Evolutionary conservation across 2,888 invertebrate genomes (phyloP).

Genomic region (Gibbula magus): DNA sequence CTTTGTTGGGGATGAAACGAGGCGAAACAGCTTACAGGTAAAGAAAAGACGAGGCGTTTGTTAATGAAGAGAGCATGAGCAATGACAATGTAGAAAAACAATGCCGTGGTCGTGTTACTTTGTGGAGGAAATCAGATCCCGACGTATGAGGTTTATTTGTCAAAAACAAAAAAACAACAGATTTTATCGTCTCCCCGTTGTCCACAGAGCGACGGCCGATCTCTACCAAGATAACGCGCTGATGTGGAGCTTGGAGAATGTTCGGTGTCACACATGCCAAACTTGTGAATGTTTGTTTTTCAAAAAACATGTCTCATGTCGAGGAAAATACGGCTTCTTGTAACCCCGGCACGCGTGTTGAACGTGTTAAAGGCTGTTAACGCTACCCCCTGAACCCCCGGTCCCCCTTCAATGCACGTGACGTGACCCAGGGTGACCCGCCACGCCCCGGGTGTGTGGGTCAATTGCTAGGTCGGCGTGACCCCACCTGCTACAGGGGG

Average conservation of each 20-base stretch:
- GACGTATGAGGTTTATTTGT: constrained; percentile 6
- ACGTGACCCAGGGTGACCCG: constrained; percentile 5
- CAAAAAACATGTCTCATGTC: constrained; percentile 14
- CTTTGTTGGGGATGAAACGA: constrained; percentile 5
- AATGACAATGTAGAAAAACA: background rate
- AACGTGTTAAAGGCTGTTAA: constrained; percentile 4
- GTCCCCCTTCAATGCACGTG: background rate
- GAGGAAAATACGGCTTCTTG: background rate
- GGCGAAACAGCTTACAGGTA: background rate
- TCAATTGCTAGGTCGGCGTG: constrained; percentile 16
- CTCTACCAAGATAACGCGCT: background rate
- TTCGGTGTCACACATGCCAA: constrained; percentile 13
- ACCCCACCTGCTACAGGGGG: constrained; percentile 3
- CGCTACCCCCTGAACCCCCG: background rate
- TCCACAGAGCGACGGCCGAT: background rate
- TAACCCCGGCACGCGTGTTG: constrained; percentile 9
- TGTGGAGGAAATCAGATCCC: constrained; percentile 5
- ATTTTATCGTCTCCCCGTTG: constrained; percentile 1
- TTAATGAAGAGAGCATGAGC: background rate
- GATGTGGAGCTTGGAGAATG: background rate
- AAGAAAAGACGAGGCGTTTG: background rate
- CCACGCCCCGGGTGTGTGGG: constrained; percentile 11
- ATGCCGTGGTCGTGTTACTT: background rate
- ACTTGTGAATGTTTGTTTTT: constrained; percentile 12
- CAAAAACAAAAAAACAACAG: constrained; percentile 19